A percentile compares a stretch with the other conserved stretches of the same genome.
Evolutionary conservation across 2,113 vertebrate species (phyloP).

Genomic region (Numida meleagris): DNA sequence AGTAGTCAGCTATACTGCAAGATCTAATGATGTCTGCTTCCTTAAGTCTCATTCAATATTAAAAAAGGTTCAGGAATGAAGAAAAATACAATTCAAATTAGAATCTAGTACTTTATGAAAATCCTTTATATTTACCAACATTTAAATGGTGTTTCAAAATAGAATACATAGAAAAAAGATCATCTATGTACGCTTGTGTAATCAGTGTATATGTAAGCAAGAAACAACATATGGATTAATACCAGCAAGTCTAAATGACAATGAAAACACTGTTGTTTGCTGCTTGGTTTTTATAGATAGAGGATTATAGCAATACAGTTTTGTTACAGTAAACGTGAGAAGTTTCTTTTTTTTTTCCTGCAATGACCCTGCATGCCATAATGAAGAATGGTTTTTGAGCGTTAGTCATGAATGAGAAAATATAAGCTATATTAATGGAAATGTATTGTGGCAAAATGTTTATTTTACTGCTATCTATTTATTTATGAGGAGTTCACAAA

Average conservation of each 20-base stretch:
- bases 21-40: neutral
- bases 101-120: neutral
- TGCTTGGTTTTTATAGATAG: neutral
- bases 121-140: neutral
- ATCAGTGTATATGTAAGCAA: neutral
- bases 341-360: neutral
- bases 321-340: neutral
- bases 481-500: neutral
- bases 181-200: neutral
- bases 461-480: neutral
- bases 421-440: neutral
- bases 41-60: neutral
- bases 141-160: neutral
- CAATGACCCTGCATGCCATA: neutral
- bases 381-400: neutral
- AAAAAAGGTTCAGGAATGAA: neutral
- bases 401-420: neutral
- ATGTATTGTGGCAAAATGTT: neutral
- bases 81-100: neutral
- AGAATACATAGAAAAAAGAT: neutral
- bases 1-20: neutral
- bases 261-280: neutral
- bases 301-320: neutral
- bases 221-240: fast-evolving
- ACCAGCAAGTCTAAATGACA: neutral